phyloP scores from a whole-genome alignment of 2,797 vertebrate genomes.

The Schizothorax lantsangensis region DNA sequence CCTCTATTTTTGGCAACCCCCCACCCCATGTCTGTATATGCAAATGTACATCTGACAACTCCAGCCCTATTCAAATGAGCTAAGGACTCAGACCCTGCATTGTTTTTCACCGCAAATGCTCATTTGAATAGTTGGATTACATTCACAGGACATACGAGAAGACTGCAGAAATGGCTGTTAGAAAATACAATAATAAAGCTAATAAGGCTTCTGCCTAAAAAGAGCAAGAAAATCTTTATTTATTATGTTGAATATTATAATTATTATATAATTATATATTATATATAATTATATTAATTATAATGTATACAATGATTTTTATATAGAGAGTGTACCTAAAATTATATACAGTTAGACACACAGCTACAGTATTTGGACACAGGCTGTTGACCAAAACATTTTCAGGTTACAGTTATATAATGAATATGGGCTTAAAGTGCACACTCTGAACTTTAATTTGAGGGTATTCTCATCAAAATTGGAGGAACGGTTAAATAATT shows the following conservation, averaged over 20 bases:
- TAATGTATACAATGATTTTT: background rate
- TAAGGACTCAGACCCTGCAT: slow-evolving; percentile 37
- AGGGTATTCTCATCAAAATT: too few relatives aligned
- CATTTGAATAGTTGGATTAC: slow-evolving; percentile 49
- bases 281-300: background rate
- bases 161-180: background rate
- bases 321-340: background rate
- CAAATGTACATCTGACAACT: slow-evolving; percentile 61
- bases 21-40: slow-evolving; percentile 54
- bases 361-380: too few relatives aligned
- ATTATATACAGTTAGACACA: too few relatives aligned
- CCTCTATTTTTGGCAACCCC: slow-evolving; percentile 57
- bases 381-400: too few relatives aligned
- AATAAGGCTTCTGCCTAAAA: background rate
- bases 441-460: too few relatives aligned
- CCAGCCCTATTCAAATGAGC: slow-evolving; percentile 58
- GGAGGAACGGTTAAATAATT: too few relatives aligned
- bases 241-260: background rate
- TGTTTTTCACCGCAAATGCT: slow-evolving; percentile 45
- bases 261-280: too few relatives aligned
- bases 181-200: background rate
- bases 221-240: background rate
- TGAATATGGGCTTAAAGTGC: too few relatives aligned
- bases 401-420: too few relatives aligned
- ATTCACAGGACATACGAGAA: background rate